phyloP scores from a whole-genome alignment of 1,140 invertebrate species.

The Luehdorfia chinensis region DNA sequence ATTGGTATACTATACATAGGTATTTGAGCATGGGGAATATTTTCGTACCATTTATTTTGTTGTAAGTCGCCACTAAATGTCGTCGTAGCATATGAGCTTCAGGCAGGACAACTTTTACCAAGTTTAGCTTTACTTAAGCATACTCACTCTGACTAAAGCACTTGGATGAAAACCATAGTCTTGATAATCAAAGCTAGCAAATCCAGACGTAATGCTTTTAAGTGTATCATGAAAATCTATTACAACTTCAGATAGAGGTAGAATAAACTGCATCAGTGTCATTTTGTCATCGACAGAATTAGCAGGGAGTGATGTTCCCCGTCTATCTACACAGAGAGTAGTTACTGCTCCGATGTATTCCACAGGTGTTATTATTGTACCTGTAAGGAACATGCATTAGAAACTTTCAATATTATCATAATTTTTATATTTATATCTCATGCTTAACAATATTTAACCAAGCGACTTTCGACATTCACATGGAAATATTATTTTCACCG shows the following conservation, averaged over 20 bases:
- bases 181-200: slow-evolving; percentile 99
- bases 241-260: slow-evolving; percentile 96
- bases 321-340: slow-evolving; percentile 85
- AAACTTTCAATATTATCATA: too few relatives aligned
- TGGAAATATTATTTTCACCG: too few relatives aligned
- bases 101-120: too few relatives aligned
- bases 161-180: slow-evolving; percentile 89
- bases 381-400: slow-evolving; percentile 49
- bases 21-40: too few relatives aligned
- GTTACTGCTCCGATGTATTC: slow-evolving; percentile 84
- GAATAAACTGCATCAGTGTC: slow-evolving; percentile 87
- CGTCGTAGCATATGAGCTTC: too few relatives aligned
- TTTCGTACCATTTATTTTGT: too few relatives aligned
- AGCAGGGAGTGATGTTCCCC: slow-evolving; percentile 86
- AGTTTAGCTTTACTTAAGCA: too few relatives aligned
- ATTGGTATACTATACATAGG: too few relatives aligned
- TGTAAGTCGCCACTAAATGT: too few relatives aligned
- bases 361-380: slow-evolving; percentile 93
- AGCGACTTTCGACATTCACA: too few relatives aligned
- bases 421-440: too few relatives aligned
- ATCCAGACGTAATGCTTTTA: slow-evolving; percentile 94
- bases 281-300: slow-evolving; percentile 89
- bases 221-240: slow-evolving; percentile 96
- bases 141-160: slow-evolving; percentile 84
- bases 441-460: too few relatives aligned